Percentiles rank a stretch among this genome's conserved stretches.
Evolutionary conservation across 2,888 invertebrate species (phyloP).

Genomic region (Calameuta pallipes): DNA sequence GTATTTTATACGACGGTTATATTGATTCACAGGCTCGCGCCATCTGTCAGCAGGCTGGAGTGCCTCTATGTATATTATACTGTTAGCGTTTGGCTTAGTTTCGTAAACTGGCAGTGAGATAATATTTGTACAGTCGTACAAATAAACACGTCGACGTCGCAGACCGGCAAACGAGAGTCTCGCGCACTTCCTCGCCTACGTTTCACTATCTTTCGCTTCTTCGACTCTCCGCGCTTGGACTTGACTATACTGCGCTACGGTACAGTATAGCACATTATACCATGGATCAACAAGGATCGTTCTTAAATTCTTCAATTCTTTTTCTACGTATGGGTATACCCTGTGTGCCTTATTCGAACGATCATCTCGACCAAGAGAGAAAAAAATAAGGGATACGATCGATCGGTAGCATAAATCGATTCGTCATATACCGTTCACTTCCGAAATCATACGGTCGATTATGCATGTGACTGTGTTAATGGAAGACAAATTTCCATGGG

Average conservation of each 20-base stretch:
- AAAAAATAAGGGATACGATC: no score
- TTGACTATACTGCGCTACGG: no score
- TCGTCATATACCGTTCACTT: no score
- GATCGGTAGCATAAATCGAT: no score
- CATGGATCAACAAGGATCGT: no score
- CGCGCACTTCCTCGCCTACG: neutral
- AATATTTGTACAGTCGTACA: constrained; percentile 47
- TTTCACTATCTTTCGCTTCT: neutral
- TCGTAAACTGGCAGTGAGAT: constrained; percentile 43
- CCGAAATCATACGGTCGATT: no score
- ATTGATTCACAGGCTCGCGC: constrained; percentile 54
- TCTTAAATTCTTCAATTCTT: no score
- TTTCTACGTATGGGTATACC: no score
- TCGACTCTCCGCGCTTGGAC: no score
- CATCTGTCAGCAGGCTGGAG: constrained; percentile 49
- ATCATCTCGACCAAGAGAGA: no score
- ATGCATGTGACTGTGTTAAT: neutral
- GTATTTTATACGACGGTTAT: constrained; percentile 28
- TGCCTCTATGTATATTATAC: constrained; percentile 15
- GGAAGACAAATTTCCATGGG: neutral
- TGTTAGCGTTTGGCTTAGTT: constrained; percentile 39
- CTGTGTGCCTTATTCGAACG: no score
- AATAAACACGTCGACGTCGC: constrained; percentile 38
- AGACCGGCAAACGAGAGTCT: constrained; percentile 4
- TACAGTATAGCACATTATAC: no score